Conservation (phyloP, 2,797 vertebrate genomes). For the Octomys mimax region DNA sequence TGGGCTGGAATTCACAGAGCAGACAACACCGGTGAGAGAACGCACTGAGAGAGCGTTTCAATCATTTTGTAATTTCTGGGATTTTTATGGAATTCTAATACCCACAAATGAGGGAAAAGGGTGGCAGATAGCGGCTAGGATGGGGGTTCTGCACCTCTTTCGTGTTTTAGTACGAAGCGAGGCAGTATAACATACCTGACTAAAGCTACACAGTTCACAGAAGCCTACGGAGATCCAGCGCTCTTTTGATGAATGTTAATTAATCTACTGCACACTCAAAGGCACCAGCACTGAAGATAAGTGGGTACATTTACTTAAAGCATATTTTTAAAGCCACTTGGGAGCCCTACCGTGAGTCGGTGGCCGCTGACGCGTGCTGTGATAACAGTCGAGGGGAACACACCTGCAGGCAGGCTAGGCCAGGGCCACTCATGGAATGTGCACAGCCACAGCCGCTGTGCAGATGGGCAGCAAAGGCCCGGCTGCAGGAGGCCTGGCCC, state of each 20-base stretch:
- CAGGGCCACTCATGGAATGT: not conserved
- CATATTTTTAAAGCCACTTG: constrained; percentile 50
- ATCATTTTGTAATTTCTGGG: not conserved
- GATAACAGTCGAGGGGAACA: constrained; percentile 15
- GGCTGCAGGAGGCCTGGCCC: not conserved
- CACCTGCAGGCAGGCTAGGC: constrained; percentile 17
- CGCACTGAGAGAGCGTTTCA: not conserved
- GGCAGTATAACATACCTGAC: not conserved
- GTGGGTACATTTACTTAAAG: constrained; percentile 65
- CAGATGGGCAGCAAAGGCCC: constrained; percentile 24
- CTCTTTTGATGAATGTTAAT: constrained; percentile 48
- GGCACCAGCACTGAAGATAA: not conserved
- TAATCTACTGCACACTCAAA: not conserved
- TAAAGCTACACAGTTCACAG: not conserved
- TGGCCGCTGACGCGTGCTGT: constrained; percentile 54
- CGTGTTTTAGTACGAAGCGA: constrained; percentile 1
- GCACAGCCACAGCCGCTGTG: constrained; percentile 27
- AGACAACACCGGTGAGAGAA: not conserved
- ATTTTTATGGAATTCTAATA: not conserved
- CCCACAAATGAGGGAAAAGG: not conserved
- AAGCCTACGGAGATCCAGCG: not conserved
- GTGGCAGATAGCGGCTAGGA: not conserved
- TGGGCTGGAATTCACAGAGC: not conserved
- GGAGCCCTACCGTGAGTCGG: constrained; percentile 21
- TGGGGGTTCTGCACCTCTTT: not conserved